Conservation (phyloP, 2,113 vertebrate species). For the Brienomyrus brachyistius region DNA sequence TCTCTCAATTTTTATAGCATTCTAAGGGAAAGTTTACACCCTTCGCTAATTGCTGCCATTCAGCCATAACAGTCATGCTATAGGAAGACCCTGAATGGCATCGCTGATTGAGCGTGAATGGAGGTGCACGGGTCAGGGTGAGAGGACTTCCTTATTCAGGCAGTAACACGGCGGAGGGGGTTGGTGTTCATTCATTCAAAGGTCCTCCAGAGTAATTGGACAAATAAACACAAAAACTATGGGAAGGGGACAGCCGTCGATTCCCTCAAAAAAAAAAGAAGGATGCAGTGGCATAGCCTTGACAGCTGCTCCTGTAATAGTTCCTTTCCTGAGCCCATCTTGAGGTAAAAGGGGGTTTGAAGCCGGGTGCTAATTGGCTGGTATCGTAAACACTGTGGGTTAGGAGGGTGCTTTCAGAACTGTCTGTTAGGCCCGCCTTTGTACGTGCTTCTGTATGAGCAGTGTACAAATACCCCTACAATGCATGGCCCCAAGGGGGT, state of each 20-base stretch:
- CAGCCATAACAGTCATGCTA: slow-evolving; percentile 37
- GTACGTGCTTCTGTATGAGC: slow-evolving; percentile 45
- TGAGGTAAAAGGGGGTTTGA: slow-evolving; percentile 30
- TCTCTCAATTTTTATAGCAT: background rate
- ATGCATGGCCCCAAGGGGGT: slow-evolving; percentile 54
- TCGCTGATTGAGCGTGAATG: slow-evolving; percentile 17
- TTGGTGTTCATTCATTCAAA: slow-evolving; percentile 36
- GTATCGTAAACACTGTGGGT: slow-evolving; percentile 50
- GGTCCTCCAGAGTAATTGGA: slow-evolving; percentile 42
- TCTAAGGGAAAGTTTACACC: background rate
- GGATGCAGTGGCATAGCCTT: slow-evolving; percentile 19
- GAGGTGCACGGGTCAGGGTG: slow-evolving; percentile 17
- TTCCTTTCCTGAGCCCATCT: slow-evolving; percentile 41
- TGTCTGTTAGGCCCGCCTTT: slow-evolving; percentile 62
- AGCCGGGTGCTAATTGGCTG: slow-evolving; percentile 54
- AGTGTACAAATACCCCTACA: slow-evolving; percentile 59
- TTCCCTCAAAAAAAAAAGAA: slow-evolving; percentile 37
- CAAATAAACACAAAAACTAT: slow-evolving; percentile 36
- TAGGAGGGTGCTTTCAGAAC: slow-evolving; percentile 54
- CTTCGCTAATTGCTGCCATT: slow-evolving; percentile 34
- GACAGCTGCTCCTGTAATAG: slow-evolving; percentile 55
- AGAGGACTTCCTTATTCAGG: slow-evolving; percentile 26
- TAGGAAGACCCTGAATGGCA: slow-evolving; percentile 35
- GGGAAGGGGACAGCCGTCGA: background rate
- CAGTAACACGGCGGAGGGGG: background rate